Evolutionary conservation across 2,888 invertebrate species (phyloP).

Genomic region (Lacanobia wlatinum): DNA sequence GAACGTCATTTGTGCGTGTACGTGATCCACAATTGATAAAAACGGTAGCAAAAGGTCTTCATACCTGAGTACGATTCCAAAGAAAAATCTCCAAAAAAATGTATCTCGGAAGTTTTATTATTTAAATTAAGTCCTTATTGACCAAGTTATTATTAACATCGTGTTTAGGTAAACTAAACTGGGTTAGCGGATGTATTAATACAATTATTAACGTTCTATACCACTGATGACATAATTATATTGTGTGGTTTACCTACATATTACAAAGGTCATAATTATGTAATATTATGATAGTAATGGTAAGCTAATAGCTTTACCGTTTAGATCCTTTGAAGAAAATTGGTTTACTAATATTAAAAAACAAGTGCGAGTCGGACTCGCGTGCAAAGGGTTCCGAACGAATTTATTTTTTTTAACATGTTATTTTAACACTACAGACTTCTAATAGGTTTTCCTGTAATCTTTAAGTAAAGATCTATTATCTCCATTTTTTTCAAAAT

Average conservation of each 20-base stretch:
- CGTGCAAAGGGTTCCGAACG: too few species aligned
- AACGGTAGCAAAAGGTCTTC: neutral
- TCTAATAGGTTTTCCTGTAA: too few species aligned
- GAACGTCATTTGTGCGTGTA: neutral
- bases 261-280: neutral
- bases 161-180: constrained; percentile 7
- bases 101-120: too few species aligned
- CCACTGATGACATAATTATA: constrained; percentile 25
- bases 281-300: constrained; percentile 16
- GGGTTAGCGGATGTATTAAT: constrained; percentile 42
- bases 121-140: too few species aligned
- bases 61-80: too few species aligned
- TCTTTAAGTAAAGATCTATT: too few species aligned
- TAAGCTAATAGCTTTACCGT: neutral
- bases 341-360: too few species aligned
- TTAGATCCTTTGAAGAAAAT: neutral
- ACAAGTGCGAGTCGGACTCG: too few species aligned
- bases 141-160: neutral
- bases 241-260: constrained; percentile 20
- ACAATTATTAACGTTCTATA: constrained; percentile 1
- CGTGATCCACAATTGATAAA: neutral
- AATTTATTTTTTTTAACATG: too few species aligned
- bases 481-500: too few species aligned
- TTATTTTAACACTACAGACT: too few species aligned
- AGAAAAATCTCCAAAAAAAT: too few species aligned